These are phyloP conservation scores for Bimastos eiseni DNA, from an alignment of 2,888 invertebrate genomes.

Conservation along the genomic window DNA sequence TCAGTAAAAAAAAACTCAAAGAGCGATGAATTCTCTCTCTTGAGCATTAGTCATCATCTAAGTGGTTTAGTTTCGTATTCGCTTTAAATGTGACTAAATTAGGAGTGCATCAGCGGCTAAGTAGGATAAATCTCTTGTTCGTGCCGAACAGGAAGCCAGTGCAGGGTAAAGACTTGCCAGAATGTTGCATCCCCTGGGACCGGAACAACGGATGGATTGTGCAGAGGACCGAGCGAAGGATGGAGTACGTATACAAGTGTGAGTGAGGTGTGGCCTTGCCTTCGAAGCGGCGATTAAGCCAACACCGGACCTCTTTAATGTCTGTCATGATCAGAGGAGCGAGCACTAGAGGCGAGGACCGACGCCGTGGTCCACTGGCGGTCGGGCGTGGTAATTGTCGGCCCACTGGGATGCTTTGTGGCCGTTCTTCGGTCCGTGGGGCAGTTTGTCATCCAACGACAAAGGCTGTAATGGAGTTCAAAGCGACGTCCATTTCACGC, in stretches of 20 bases:
- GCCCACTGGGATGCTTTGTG: conserved; percentile 13
- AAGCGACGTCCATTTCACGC: conserved; percentile 1
- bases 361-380: not conserved
- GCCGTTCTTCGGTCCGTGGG: not conserved
- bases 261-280: not conserved
- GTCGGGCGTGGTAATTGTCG: conserved; percentile 19
- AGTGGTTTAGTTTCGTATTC: not conserved
- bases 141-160: not conserved
- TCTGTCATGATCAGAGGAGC: not conserved
- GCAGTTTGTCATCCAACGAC: conserved; percentile 17
- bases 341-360: conserved; percentile 1
- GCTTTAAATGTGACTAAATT: not conserved
- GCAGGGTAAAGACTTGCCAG: not conserved
- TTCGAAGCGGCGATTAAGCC: not conserved
- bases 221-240: not conserved
- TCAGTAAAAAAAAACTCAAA: not conserved
- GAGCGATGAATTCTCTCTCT: not conserved
- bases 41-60: not conserved
- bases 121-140: not conserved
- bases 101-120: not conserved
- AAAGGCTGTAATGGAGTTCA: conserved; percentile 18
- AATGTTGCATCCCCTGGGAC: not conserved
- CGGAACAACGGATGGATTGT: not conserved
- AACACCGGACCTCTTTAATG: not conserved
- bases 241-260: not conserved